These are phyloP conservation scores for Ivindomyrus marchei DNA, from an alignment of 2,113 vertebrate genomes.

Conservation along the genomic window DNA sequence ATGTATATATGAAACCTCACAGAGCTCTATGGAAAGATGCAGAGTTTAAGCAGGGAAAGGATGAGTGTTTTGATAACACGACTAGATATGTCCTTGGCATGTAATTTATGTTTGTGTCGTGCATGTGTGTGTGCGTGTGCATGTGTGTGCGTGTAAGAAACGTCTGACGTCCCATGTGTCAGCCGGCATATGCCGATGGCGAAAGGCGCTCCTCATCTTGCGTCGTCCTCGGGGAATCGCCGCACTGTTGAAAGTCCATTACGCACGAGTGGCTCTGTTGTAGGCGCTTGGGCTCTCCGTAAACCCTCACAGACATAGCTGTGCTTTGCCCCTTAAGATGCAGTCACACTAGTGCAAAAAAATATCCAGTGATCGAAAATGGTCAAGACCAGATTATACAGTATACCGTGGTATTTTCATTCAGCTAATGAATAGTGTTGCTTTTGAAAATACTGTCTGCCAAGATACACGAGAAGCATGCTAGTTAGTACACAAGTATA, in stretches of 20 bases:
- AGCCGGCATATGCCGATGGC: not conserved
- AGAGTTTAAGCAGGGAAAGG: slow-evolving; percentile 50
- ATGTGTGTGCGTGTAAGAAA: not conserved
- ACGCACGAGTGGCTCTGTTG: not conserved
- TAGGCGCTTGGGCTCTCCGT: not conserved
- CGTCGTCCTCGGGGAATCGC: not conserved
- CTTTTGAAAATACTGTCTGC: not conserved
- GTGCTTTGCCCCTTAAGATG: not conserved
- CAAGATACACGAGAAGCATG: too few species aligned
- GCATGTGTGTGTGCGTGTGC: slow-evolving; percentile 48
- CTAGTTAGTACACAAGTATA: too few species aligned
- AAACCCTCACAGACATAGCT: not conserved
- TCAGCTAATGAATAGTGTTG: not conserved
- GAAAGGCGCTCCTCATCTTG: not conserved
- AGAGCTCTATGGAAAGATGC: slow-evolving; percentile 54
- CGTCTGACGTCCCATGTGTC: not conserved
- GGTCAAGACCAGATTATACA: not conserved
- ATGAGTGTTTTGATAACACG: slow-evolving; percentile 53
- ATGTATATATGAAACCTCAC: slow-evolving; percentile 60
- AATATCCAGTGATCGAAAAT: not conserved
- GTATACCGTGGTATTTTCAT: not conserved
- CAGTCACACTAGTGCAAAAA: not conserved
- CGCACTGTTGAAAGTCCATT: not conserved
- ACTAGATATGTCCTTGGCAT: slow-evolving; percentile 68
- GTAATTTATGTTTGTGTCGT: slow-evolving; percentile 48